Evolutionary conservation across 2,113 vertebrate genomes (phyloP).

Genomic region (Vidua chalybeata): DNA sequence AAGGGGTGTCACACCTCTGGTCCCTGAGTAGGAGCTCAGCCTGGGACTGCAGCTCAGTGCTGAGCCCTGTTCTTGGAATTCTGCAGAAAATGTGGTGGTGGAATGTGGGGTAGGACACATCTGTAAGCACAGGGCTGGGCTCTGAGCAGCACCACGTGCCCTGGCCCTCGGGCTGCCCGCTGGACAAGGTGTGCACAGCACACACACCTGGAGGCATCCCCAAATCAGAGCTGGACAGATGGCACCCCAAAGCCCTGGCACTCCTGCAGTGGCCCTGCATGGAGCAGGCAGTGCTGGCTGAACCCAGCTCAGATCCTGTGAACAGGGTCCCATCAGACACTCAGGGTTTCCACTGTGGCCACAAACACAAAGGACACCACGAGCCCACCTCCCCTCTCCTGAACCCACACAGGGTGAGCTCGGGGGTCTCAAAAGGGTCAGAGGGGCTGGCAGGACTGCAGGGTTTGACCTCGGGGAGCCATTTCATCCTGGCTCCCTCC

Average conservation of each 20-base stretch:
- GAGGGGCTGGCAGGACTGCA: neutral
- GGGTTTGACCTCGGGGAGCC: neutral
- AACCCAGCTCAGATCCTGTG: neutral
- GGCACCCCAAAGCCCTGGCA: neutral
- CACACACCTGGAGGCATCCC: neutral
- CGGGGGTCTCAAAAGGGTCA: neutral
- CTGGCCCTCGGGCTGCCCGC: neutral
- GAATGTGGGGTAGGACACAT: rapidly evolving
- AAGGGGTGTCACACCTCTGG: neutral
- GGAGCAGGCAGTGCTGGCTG: neutral
- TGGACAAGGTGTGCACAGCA: neutral
- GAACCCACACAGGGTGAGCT: neutral
- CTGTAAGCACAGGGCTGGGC: neutral
- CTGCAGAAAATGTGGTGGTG: neutral
- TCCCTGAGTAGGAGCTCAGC: neutral
- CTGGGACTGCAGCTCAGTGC: neutral
- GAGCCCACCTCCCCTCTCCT: neutral
- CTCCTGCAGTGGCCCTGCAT: neutral
- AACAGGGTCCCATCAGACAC: neutral
- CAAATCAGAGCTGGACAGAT: neutral
- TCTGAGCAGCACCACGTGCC: neutral
- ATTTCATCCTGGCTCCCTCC: neutral
- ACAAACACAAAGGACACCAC: neutral
- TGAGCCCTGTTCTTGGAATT: rapidly evolving
- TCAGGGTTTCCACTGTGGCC: neutral